Conservation (phyloP, 2,113 vertebrate species). For the Chauna torquata region DNA sequence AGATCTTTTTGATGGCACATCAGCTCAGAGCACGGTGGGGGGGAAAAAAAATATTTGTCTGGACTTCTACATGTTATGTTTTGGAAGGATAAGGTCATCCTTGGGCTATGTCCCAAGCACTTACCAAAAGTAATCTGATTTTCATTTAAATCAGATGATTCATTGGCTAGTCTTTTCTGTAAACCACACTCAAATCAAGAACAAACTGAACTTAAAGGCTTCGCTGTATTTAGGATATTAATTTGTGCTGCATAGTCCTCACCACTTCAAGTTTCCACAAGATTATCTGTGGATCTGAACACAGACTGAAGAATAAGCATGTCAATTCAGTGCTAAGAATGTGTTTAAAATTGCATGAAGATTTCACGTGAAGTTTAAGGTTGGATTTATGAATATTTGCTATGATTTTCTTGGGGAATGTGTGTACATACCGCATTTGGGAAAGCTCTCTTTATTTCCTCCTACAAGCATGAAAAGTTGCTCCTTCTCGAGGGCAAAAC, state of each 20-base stretch:
- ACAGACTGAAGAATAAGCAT: neutral
- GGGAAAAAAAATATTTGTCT: neutral
- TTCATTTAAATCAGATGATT: conserved; percentile 32
- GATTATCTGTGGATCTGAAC: neutral
- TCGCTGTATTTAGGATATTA: neutral
- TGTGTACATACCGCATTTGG: neutral
- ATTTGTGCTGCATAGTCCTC: neutral
- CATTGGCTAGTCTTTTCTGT: neutral
- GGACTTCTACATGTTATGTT: neutral
- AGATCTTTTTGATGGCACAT: neutral
- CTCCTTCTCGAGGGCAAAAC: neutral
- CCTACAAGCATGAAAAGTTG: neutral
- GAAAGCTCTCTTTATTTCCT: neutral
- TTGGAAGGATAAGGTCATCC: conserved; percentile 7
- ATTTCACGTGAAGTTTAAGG: neutral
- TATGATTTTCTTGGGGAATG: accelerated
- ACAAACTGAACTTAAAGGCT: neutral
- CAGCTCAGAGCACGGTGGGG: neutral
- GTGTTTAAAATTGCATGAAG: neutral
- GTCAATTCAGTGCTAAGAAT: neutral
- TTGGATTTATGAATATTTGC: neutral
- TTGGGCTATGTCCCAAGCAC: neutral
- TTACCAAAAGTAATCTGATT: conserved; percentile 32
- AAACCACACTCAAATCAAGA: neutral
- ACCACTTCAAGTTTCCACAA: neutral